Evolutionary conservation across 2,888 invertebrate species (phyloP), one percentile per base, ranked within the genome.

Genomic region (Microctonus aethiopoides): DNA sequence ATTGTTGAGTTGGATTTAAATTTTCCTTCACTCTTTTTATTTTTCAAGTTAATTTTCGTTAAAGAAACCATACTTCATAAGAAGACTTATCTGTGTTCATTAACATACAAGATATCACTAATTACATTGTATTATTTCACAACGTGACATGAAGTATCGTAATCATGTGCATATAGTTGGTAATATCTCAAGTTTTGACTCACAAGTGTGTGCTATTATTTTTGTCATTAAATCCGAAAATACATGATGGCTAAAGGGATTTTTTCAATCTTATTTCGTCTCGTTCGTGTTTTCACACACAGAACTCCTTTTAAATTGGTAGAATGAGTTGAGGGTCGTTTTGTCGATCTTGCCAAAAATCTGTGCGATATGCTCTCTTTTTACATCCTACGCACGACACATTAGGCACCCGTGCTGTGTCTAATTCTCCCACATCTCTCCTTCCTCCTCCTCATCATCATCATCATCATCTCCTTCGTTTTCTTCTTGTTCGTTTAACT

Each of bases 161-260:
- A 24, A 20, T 54, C 24, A 13, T 34, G 13, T 57, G 5, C 62
- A 22, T 32, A 71, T 57, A 61, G 70, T 29, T 66, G 60, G 57
- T 62, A 54, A 70, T 78, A 74, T 46, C 16, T 46, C 46, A 20
- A 46, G 16, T 46, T 16, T 74, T 85, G 84, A 85, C 74, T 84
- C 84, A 85, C 76, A n/a, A n/a, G n/a, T n/a, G n/a, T 74, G 72
- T 74, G 76, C 78, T 79, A 84, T 82, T 81, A 77, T 84, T 84
- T 85, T 82, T 77, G 80, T 83, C 84, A 81, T 83, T 82, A 84
- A 80, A 78, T 82, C 85, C 79, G 76, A 86, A 86, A 86, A 86
- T 85, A 86, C 78, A 77, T 74, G 69, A 71, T 65, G 77, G 77
- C 67, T 73, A 75, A 84, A 84, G 85, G 85, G 83, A 81, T 78